Evolutionary conservation across 2,113 vertebrate species (phyloP), one percentile per base, ranked within the genome.

Genomic region (Podarcis muralis): DNA sequence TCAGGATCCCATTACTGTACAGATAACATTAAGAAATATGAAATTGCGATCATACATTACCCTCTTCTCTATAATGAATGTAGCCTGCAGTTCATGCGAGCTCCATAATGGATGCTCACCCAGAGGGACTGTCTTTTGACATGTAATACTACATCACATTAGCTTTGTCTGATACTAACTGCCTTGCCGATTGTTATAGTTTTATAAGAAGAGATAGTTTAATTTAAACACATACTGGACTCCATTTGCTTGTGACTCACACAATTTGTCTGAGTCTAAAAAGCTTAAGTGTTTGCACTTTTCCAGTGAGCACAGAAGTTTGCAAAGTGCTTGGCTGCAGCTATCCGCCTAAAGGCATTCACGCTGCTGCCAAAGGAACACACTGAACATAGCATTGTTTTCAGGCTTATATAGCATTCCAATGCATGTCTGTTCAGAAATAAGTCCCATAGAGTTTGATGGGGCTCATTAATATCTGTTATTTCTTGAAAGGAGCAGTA

Each of bases 1-100:
- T 77, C 74, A 78, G 72, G 62, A 43, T 65, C 74, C 75, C 12
- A 43, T 90, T 87, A 83, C 13, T 71, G 62, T 59, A 87, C 43
- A 90, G 43, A 57, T 83, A 87, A 87, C 84, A 86, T 48, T 69
- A 86, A 90, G 85, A 78, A 83, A 90, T 83, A 69, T 78, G 72
- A 90, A 83, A 68, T 71, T 83, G 48, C 15, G 13, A 83, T 86
- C 35, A 59, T 77, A 78, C 43, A 87, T 83, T 83, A 77, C 40
- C 72, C 40, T 83, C 59, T 90, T 86, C 35, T 48, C 59, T 82
- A n/a, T 89, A 89, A 89, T 74, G 57, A 65, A 85, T 76, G 40
- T 75, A 86, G 72, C 43, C 80, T 86, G 25, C 78, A 37, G 79
- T 76, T 86, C 71, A 69, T 83, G 65, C 8, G 20, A 79, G 65